Evolutionary conservation across 1,140 invertebrate genomes (phyloP), one percentile per base, ranked within the genome.

Genomic region (Micrasema minimum): DNA sequence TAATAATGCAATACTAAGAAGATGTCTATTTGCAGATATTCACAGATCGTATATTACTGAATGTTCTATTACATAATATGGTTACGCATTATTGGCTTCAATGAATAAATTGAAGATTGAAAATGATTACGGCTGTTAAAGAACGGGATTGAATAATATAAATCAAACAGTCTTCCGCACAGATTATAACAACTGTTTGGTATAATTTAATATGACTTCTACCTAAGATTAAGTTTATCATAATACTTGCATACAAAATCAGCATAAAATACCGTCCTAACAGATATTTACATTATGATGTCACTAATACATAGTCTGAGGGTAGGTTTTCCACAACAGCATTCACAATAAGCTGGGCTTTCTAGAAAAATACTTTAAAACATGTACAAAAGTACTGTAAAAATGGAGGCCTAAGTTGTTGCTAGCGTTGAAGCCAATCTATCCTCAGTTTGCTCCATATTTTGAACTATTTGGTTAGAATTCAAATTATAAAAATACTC

Each of bases 151-250:
- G n/a, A n/a, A n/a, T n/a, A 51, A 23, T n/a, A 57, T 45, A 62
- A 23, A 43, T 41, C 57, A 45, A 62, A 62, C 57, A 62, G 57
- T 62, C 57, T 62, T 43, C 41, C 37, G 45, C 38, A 62, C 38
- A 57, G 26, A 38, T 51, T 51, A 57, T 62, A 22, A n/a, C 37
- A 62, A 62, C 57, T 62, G 57, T 62, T 62, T 62, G 57, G 57
- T 62, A 62, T n/a, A n/a, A n/a, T 62, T 62, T 62, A 62, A 62
- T 62, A 45, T 62, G 41, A 62, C 41, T 62, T 62, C 57, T 62
- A 62, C 57, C 57, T 62, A 62, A 43, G 41, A 62, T 26, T 62
- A 43, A 20, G 23, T 53, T 20, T 10, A 53, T 23, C 16, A n/a
- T 53, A 26, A 45, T 62, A 45, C 57, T 62, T 45, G 57, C 57